Conservation (phyloP, 1,140 invertebrate species). For the Helicorthomorpha holstii region DNA sequence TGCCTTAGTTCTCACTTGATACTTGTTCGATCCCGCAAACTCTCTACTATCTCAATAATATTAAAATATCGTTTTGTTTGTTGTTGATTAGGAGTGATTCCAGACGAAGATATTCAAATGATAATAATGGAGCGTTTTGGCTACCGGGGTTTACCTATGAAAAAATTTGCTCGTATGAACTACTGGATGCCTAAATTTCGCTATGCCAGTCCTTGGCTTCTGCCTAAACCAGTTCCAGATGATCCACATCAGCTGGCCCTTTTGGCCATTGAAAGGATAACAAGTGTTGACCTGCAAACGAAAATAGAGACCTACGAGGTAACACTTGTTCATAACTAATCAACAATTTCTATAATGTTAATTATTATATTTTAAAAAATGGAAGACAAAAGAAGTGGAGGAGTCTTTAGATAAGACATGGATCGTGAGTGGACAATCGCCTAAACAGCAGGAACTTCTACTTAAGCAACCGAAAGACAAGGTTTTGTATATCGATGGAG, state of each 20-base stretch:
- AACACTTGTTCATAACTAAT: slow-evolving; percentile 10
- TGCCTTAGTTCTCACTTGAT: no score
- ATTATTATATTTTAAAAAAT: slow-evolving; percentile 6
- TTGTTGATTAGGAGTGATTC: slow-evolving; percentile 77
- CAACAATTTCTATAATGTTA: background rate
- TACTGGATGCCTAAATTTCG: slow-evolving; percentile 99
- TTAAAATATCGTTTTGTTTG: slow-evolving; percentile 11
- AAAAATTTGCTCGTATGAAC: slow-evolving; percentile 79
- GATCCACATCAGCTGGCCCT: slow-evolving; percentile 64
- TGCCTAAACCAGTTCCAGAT: slow-evolving; percentile 53
- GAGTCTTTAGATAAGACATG: slow-evolving; percentile 77
- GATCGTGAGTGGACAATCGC: slow-evolving; percentile 79
- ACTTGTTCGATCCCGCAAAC: no score
- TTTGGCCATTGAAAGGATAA: slow-evolving; percentile 69
- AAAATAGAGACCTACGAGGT: slow-evolving; percentile 50
- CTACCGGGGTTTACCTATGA: slow-evolving; percentile 47
- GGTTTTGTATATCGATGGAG: slow-evolving; percentile 73
- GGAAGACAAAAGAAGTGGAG: slow-evolving; percentile 25
- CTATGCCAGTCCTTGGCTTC: slow-evolving; percentile 71
- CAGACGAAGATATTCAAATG: slow-evolving; percentile 68
- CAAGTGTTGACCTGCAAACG: slow-evolving; percentile 60
- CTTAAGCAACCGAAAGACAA: slow-evolving; percentile 43
- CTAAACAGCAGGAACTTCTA: slow-evolving; percentile 53
- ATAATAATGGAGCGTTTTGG: slow-evolving; percentile 75
- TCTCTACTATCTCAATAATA: no score